Evolutionary conservation across 2,113 vertebrate species (phyloP).

Genomic region (Zosterops borbonicus): DNA sequence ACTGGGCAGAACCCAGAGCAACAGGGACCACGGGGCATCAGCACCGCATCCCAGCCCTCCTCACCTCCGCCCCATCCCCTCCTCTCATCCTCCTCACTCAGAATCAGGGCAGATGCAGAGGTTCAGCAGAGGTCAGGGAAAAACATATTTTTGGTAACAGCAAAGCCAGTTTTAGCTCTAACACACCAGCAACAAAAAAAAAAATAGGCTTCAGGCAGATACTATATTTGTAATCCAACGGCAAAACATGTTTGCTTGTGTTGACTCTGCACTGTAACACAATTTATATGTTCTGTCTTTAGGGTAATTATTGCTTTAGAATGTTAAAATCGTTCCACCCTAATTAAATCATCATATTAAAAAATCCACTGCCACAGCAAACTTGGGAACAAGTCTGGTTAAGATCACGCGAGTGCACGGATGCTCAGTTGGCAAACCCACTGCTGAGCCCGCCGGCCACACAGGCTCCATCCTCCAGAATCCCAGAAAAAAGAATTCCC

Average conservation of each 20-base stretch:
- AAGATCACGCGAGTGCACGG: not conserved
- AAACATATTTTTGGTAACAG: not conserved
- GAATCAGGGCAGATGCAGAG: not conserved
- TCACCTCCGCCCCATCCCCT: rapidly evolving
- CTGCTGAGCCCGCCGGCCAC: not conserved
- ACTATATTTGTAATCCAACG: conserved; percentile 56
- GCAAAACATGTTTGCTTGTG: conserved; percentile 69
- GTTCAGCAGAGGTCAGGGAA: not conserved
- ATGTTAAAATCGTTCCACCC: conserved; percentile 65
- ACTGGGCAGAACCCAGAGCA: rapidly evolving
- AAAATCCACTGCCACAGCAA: conserved; percentile 46
- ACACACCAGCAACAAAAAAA: conserved; percentile 9
- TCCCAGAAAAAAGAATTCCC: not conserved
- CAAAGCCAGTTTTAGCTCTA: conserved; percentile 6
- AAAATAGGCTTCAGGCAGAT: conserved; percentile 46
- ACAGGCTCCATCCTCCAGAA: not conserved
- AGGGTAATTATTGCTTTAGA: conserved; percentile 70
- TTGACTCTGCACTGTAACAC: conserved; percentile 61
- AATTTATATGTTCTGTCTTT: conserved; percentile 69
- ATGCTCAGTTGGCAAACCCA: not conserved
- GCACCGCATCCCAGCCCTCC: not conserved
- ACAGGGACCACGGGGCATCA: not conserved
- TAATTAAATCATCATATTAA: conserved; percentile 67
- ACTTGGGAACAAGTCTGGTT: not conserved
- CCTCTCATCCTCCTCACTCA: not conserved